A percentile compares a stretch with the other conserved stretches of the same genome.
These are phyloP conservation scores for Eleginops maclovinus DNA, from an alignment of 2,113 vertebrate genomes.

Conservation along the genomic window DNA sequence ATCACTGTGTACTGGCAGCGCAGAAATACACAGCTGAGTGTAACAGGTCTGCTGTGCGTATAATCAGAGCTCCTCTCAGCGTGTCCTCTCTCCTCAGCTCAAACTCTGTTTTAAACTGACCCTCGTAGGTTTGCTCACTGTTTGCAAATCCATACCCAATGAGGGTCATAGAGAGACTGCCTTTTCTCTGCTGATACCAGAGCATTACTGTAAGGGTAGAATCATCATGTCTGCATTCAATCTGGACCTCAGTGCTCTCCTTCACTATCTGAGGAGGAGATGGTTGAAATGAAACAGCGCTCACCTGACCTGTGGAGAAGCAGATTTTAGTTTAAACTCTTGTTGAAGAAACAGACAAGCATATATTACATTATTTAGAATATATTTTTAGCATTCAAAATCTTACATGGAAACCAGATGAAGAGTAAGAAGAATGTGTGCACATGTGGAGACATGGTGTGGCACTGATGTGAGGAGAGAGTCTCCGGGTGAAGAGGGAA, in stretches of 20 bases:
- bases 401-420: slow-evolving; percentile 56
- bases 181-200: slow-evolving; percentile 72
- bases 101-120: slow-evolving; percentile 43
- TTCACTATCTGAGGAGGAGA: slow-evolving; percentile 27
- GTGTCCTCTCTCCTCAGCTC: not conserved
- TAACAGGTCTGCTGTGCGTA: slow-evolving; percentile 19
- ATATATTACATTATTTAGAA: rapidly evolving
- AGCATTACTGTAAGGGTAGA: not conserved
- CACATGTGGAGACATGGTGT: slow-evolving; percentile 37
- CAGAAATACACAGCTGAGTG: slow-evolving; percentile 77
- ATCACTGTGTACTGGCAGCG: slow-evolving; percentile 75
- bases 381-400: rapidly evolving
- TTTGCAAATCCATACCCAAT: slow-evolving; percentile 55
- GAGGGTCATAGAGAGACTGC: slow-evolving; percentile 46
- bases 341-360: not conserved
- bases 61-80: slow-evolving; percentile 38
- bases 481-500: not conserved
- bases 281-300: slow-evolving; percentile 47
- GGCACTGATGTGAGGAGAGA: not conserved
- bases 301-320: slow-evolving; percentile 45
- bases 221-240: slow-evolving; percentile 68
- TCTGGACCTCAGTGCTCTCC: not conserved
- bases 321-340: not conserved
- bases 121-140: slow-evolving; percentile 2
- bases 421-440: slow-evolving; percentile 29